These are phyloP conservation scores for Scotopteryx bipunctaria DNA, from an alignment of 2,888 invertebrate genomes.

Conservation along the genomic window DNA sequence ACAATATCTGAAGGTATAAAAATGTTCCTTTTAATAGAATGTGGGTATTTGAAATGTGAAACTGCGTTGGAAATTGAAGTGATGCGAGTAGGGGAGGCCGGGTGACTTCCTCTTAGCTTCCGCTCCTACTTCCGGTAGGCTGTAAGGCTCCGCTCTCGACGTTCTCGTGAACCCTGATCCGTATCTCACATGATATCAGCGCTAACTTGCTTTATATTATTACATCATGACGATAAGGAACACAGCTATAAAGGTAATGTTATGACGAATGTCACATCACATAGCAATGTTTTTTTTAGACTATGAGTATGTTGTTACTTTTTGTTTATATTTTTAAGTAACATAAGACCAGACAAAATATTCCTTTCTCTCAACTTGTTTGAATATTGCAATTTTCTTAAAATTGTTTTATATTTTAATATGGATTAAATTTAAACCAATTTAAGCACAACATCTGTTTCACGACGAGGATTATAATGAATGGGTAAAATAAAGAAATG, in stretches of 20 bases:
- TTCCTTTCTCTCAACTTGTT: not conserved
- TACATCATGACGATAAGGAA: conserved; percentile 30
- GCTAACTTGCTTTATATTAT: conserved; percentile 27
- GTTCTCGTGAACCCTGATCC: conserved; percentile 29
- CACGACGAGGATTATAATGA: conserved; percentile 36
- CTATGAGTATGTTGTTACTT: not conserved
- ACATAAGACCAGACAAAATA: too few relatives aligned
- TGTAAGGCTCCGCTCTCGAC: conserved; percentile 19
- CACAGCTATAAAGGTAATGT: conserved; percentile 8
- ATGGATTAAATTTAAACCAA: conserved; percentile 22
- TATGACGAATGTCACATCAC: too few relatives aligned
- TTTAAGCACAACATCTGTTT: conserved; percentile 32
- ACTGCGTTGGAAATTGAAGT: conserved; percentile 34
- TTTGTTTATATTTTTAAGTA: not conserved
- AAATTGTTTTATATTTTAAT: not conserved
- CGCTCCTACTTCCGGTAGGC: conserved; percentile 50
- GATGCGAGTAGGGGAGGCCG: conserved; percentile 34
- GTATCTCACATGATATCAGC: conserved; percentile 28
- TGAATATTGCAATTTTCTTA: not conserved
- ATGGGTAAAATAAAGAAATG: conserved; percentile 28
- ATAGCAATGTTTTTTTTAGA: too few relatives aligned
- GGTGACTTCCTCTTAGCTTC: conserved; percentile 44
- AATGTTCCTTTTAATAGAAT: conserved; percentile 21
- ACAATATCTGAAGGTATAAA: conserved; percentile 11
- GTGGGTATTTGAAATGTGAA: conserved; percentile 24